These are phyloP conservation scores for Mercenaria mercenaria DNA, from an alignment of 1,140 invertebrate species.

Conservation along the genomic window DNA sequence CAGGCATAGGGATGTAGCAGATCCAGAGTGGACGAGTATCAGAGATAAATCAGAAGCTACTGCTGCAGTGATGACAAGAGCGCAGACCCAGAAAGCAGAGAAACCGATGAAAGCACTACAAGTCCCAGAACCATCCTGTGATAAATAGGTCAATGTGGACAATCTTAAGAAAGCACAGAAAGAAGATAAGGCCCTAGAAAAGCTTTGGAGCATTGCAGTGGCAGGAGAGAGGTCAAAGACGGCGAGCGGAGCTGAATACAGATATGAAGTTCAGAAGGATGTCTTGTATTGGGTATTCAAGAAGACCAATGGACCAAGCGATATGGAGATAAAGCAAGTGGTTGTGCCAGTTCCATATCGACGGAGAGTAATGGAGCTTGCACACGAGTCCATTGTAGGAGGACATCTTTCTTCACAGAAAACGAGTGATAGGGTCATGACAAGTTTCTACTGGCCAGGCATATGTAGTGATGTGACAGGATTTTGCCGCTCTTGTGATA, in stretches of 20 bases:
- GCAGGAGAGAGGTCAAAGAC: not conserved
- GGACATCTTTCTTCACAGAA: not conserved
- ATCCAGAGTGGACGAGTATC: not conserved
- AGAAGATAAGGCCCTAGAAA: not conserved
- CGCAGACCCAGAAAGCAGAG: not conserved
- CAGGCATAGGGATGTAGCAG: not conserved
- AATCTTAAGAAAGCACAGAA: not conserved
- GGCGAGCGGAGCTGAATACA: not conserved
- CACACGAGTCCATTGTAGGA: slow-evolving; percentile 7
- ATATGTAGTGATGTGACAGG: slow-evolving; percentile 41
- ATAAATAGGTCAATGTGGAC: not conserved
- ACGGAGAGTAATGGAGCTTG: not conserved
- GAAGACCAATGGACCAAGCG: not conserved
- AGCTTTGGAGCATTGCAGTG: not conserved
- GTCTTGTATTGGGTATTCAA: not conserved
- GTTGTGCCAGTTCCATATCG: not conserved
- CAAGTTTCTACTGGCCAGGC: slow-evolving; percentile 64
- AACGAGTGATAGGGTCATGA: not conserved
- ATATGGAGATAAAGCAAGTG: not conserved
- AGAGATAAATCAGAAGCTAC: not conserved
- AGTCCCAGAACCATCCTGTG: not conserved
- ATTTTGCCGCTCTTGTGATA: slow-evolving; percentile 61
- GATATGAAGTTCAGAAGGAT: not conserved
- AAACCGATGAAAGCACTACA: not conserved
- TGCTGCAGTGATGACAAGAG: not conserved